Percentiles rank a stretch among this genome's conserved stretches.
These are phyloP conservation scores for Clanis bilineata DNA, from an alignment of 2,888 invertebrate genomes.

Conservation along the genomic window DNA sequence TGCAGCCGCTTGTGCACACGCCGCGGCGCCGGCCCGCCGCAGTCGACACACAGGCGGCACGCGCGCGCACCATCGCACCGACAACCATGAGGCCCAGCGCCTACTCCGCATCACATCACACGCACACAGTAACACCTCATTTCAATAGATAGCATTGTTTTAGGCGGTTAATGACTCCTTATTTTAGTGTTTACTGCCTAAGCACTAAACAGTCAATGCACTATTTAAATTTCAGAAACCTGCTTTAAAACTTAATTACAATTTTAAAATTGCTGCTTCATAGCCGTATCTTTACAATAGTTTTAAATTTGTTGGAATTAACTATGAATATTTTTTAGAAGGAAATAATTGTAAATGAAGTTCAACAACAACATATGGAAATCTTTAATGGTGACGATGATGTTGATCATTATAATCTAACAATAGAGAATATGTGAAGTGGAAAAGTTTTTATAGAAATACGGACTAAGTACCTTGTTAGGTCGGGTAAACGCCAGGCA, in stretches of 20 bases:
- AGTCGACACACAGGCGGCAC: slow-evolving; percentile 18
- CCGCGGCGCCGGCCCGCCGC: slow-evolving; percentile 47
- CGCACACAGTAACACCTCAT: background rate
- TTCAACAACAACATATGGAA: too few species aligned
- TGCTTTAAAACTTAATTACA: background rate
- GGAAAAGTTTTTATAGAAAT: too few species aligned
- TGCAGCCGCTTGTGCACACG: slow-evolving; percentile 69
- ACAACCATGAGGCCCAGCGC: too few species aligned
- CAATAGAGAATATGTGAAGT: too few species aligned
- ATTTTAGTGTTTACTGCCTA: slow-evolving; percentile 14
- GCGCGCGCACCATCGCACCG: background rate
- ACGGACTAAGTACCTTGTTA: too few species aligned
- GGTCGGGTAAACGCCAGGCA: too few species aligned
- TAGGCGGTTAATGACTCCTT: slow-evolving; percentile 14
- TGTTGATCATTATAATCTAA: too few species aligned
- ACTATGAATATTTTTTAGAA: too few species aligned
- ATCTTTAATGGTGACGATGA: too few species aligned
- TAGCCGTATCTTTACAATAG: too few species aligned
- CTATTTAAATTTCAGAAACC: background rate
- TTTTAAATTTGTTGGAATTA: too few species aligned
- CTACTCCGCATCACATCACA: background rate
- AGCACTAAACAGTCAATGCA: background rate
- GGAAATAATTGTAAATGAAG: too few species aligned
- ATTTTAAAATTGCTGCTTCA: background rate
- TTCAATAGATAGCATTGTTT: slow-evolving; percentile 13